These are phyloP conservation scores for Mesocentrotus franciscanus DNA, from an alignment of 53 echinoderm and acorn worm species.

Conservation along the genomic window DNA sequence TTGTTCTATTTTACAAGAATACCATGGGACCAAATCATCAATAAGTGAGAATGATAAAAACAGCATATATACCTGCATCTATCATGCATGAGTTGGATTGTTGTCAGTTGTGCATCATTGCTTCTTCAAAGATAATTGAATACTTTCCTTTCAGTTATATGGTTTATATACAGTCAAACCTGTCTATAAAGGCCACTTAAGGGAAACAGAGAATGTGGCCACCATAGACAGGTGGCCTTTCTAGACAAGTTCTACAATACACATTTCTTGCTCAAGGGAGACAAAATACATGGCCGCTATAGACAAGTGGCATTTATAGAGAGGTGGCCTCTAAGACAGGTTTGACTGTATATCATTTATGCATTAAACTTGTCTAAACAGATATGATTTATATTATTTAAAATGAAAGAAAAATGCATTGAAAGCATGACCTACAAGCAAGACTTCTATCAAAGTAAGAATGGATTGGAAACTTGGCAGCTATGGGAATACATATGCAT, in stretches of 20 bases:
- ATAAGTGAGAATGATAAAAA: slow-evolving; percentile 15
- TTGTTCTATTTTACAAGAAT: slow-evolving; percentile 21
- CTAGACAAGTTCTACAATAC: too few species aligned
- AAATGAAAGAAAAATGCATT: background rate
- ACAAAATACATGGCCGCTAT: too few species aligned
- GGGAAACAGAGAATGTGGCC: too few species aligned
- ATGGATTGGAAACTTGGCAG: background rate
- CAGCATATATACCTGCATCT: background rate
- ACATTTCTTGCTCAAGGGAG: too few species aligned
- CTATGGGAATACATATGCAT: background rate
- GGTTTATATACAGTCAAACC: too few species aligned
- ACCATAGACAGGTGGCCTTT: too few species aligned
- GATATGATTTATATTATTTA: background rate
- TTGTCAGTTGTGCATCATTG: background rate
- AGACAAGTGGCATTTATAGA: too few species aligned
- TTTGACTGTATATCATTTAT: background rate
- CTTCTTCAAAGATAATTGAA: slow-evolving; percentile 6
- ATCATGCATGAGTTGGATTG: background rate
- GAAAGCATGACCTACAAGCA: background rate
- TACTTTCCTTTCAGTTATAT: background rate
- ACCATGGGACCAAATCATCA: slow-evolving; percentile 11
- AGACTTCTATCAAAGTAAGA: background rate
- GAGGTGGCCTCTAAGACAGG: too few species aligned
- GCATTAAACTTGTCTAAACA: background rate
- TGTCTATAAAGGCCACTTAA: too few species aligned